Percentiles rank a stretch among this genome's conserved stretches.
phyloP scores from a whole-genome alignment of 2,797 vertebrate genomes.

The Bovichtus variegatus region DNA sequence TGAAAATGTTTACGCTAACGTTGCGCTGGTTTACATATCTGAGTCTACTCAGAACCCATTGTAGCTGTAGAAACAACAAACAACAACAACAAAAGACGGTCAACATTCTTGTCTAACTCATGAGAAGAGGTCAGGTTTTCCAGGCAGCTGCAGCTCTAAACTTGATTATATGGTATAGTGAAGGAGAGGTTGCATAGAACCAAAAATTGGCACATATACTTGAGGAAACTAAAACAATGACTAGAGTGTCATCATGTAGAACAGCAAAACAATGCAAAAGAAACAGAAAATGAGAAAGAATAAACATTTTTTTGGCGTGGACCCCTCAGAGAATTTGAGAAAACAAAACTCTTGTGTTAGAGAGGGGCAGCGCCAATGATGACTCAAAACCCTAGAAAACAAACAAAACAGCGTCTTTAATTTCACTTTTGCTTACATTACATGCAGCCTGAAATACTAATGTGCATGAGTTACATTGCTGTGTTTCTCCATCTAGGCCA shows the following conservation, averaged over 20 bases:
- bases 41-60: neutral
- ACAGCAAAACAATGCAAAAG: neutral
- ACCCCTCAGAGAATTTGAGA: neutral
- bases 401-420: slow-evolving; percentile 17
- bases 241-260: neutral
- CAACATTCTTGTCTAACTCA: neutral
- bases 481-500: neutral
- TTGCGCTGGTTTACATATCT: neutral
- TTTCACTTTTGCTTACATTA: slow-evolving; percentile 20
- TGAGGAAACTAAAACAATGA: neutral
- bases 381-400: slow-evolving; percentile 3
- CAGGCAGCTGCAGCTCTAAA: neutral
- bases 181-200: neutral
- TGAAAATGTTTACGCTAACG: neutral
- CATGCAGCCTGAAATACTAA: neutral
- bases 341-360: neutral
- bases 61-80: neutral
- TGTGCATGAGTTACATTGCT: slow-evolving; percentile 1
- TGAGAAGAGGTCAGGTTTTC: neutral
- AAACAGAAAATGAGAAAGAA: slow-evolving; percentile 14
- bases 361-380: neutral
- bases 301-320: neutral
- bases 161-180: neutral
- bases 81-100: neutral
- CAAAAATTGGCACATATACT: neutral